These are phyloP conservation scores for Styela clava DNA, from an alignment of 23 tunicate genomes.

Conservation along the genomic window DNA sequence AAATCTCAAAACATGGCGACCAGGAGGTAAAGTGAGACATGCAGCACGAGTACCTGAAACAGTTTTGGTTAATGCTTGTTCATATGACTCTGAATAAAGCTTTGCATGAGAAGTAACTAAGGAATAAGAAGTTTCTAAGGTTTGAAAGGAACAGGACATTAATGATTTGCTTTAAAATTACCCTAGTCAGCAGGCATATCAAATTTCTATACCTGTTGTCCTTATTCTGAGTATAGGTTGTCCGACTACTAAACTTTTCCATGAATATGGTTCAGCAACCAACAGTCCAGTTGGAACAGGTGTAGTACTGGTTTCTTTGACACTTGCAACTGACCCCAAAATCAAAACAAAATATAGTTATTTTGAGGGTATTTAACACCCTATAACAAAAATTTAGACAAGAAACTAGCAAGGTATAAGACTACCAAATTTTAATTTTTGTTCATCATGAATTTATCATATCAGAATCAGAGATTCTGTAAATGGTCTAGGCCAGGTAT, in stretches of 20 bases:
- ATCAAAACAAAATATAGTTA: not conserved
- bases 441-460: too few relatives aligned
- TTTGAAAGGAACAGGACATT: too few relatives aligned
- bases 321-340: slow-evolving; percentile 48
- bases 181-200: too few relatives aligned
- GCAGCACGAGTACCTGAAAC: slow-evolving; percentile 62
- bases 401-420: too few relatives aligned
- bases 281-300: slow-evolving; percentile 42
- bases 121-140: too few relatives aligned
- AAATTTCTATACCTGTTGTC: slow-evolving; percentile 86
- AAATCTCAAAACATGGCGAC: slow-evolving; percentile 76
- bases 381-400: not conserved
- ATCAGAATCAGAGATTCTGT: too few relatives aligned
- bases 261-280: slow-evolving; percentile 80
- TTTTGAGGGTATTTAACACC: not conserved
- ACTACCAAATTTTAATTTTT: too few relatives aligned
- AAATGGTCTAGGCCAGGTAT: too few relatives aligned
- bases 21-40: slow-evolving; percentile 75
- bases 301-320: slow-evolving; percentile 15
- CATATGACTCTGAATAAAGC: too few relatives aligned
- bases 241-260: slow-evolving; percentile 57
- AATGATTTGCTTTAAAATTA: too few relatives aligned
- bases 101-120: too few relatives aligned
- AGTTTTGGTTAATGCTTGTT: too few relatives aligned
- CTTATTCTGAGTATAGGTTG: slow-evolving; percentile 64